Evolutionary conservation across 2,113 vertebrate genomes (phyloP), one percentile per base, ranked within the genome.

Genomic region (Megaceryle torquata): DNA sequence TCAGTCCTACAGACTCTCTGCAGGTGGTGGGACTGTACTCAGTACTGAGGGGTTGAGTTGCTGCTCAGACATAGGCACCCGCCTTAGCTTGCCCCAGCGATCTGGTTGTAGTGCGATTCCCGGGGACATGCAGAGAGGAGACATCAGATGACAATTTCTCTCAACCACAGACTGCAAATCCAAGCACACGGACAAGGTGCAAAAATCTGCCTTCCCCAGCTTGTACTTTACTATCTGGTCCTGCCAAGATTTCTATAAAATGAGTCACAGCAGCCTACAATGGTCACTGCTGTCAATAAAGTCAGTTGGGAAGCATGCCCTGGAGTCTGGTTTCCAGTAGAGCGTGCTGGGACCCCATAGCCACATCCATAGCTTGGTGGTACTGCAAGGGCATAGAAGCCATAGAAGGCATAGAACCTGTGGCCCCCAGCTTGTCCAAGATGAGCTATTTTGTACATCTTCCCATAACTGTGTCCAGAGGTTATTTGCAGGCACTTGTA

Each of bases 81-180:
- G 43, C 13, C 28, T 87, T 9, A 75, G 61, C 64, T 26, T 50
- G 41, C 9, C 13, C 50, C 56, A 83, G 21, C 0, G 0, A 11
- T 31, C 31, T 39, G 71, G 67, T 76, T 17, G 24, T 59, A 72
- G 5, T 5, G 48, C n/a, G 37, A 79, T 22, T 57, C 28, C 48
- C 44, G 19, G 13, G 19, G 25, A 31, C 15, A 10, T 0, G 0
- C 19, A 80, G 18, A 68, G 35, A 60, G 31, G 17, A 72, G 9
- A 33, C 20, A 50, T 1, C 0, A 0, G n/a, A n/a, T n/a, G 26
- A 67, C 1, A 5, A n/a, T 54, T 6, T 21, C 37, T 61, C 54
- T 68, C 43, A 17, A 41, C 20, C 61, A 51, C 25, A 83, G 16
- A 44, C 50, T 86, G 35, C 29, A 84, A 93, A 78, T 18, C n/a